Base-by-base conservation (phyloP, 1,140 invertebrate genomes). In the Apocrypta bakeri region DNA sequence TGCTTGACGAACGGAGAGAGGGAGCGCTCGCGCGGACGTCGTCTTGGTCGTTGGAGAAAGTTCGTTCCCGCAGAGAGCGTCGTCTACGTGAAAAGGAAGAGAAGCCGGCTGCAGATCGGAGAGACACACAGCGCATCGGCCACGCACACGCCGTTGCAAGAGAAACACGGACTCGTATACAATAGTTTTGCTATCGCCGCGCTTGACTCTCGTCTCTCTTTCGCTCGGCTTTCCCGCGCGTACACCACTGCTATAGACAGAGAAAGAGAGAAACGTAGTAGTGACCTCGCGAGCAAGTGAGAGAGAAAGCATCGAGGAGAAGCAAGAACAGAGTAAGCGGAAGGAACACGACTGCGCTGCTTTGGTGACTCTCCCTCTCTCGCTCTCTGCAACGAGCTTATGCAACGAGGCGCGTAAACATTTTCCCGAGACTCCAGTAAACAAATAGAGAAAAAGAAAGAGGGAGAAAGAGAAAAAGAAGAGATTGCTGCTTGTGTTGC, bases 351-450 rank as follows among this genome's bases (percentile, higher is more conserved):
- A 66, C 31, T 74, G 37, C 21, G 56, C 1, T 14, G 31, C 42
- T 33, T 75, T 12, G n/a, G 25, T 33, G 73, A 21, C 48, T 56
- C 48, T 56, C 48, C 48, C 42, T 48, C 42, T 48, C 42, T 48
- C 48, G 14, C 48, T 56, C 48, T 56, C 42, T 48, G 42, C 42
- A 48, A 75, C 11, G 82, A n/a, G 85, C 87, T 89, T 89, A 88
- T 88, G 88, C 88, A 89, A 89, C 85, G 83, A 78, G 85, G 75
- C 82, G 84, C 86, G 85, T 87, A 88, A 88, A 88, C 84, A 88
- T 86, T 85, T 83, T 73, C 79, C 24, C 66, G 11, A 66, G 63
- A 27, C 33, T 11, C 29, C 31, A 40, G 72, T 81, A 75, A 81
- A 81, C 79, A 81, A 81, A 81, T 56, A 71, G 25, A 71, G 25